Evolutionary conservation across 2,797 vertebrate species (phyloP), one percentile per base, ranked within the genome.

Genomic region (Chrosomus eos): DNA sequence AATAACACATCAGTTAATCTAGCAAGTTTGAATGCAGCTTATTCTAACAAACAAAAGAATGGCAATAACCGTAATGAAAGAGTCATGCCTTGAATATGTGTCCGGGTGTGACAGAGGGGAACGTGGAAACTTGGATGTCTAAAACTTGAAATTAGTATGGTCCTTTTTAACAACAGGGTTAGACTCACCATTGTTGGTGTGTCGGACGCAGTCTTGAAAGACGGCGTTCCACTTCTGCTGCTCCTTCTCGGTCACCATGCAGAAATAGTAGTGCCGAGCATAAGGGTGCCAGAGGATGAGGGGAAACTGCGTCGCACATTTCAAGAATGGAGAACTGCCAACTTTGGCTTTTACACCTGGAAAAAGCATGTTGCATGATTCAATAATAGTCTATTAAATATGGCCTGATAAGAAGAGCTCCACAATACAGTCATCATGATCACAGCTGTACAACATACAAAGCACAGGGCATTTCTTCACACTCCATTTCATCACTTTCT

Each of bases 271-370:
- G 91, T 98, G 97, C 0, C 94, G 93, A 1, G 94, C 93, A 0
- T 96, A 97, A 0, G 98, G 97, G 82, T 99, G 98, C 97, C 97
- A 99, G 43, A 99, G 95, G 90, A 99, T 95, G 90, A 99, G 93
- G 0, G 97, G 96, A 89, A 96, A 96, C 89, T 96, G 95, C 0
- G 96, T 97, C 64, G 96, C 95, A 88, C 96, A 97, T 93, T 98
- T 98, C 33, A 98, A 89, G 85, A 97, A 95, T 21, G 96, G 96
- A 0, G 96, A 85, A 0, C 92, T 94, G 83, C 97, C 95, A 0
- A 95, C 94, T 58, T 98, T 98, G 1, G 96, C 94, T 0, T 95
- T 95, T 38, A 95, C 91, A 18, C 93, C 97, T 99, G 93, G 0
- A 13, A 0, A 71, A 85, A 53, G 74, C 5, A 72, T 71, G 74